Percentiles rank a stretch among this genome's conserved stretches.
These are phyloP conservation scores for Cantharis rufa DNA, from an alignment of 2,888 invertebrate species.

Conservation along the genomic window DNA sequence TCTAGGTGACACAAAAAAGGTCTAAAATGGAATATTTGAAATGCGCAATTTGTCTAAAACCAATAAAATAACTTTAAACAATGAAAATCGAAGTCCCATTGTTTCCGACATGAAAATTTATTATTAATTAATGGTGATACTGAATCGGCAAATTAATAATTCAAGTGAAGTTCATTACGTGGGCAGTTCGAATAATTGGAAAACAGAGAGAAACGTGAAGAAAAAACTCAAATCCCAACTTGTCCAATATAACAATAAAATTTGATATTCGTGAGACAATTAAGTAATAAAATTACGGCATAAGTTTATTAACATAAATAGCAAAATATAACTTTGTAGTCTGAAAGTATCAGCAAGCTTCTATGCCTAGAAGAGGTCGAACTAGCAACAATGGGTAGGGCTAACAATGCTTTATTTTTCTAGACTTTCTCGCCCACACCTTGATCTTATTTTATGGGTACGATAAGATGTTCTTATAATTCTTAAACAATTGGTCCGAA, in stretches of 20 bases:
- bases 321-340: not conserved
- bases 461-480: not conserved
- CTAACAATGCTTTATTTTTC: constrained; percentile 32
- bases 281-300: not conserved
- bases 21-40: not conserved
- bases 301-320: not conserved
- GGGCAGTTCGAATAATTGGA: not conserved
- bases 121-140: not conserved
- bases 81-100: not conserved
- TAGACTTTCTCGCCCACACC: constrained; percentile 29
- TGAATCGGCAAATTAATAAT: not conserved
- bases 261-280: not conserved
- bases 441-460: constrained; percentile 2
- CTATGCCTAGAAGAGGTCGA: constrained; percentile 22
- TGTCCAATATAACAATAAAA: not conserved
- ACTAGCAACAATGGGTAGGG: constrained; percentile 35
- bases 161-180: not conserved
- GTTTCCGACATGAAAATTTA: not conserved
- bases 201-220: not conserved
- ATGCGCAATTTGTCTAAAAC: not conserved
- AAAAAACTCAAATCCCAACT: not conserved
- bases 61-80: not conserved
- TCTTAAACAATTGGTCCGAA: not conserved
- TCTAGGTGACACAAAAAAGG: not conserved
- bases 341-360: not conserved